Evolutionary conservation across 2,113 vertebrate genomes (phyloP), one percentile per base, ranked within the genome.

Genomic region (Nothocercus nigrocapillus): DNA sequence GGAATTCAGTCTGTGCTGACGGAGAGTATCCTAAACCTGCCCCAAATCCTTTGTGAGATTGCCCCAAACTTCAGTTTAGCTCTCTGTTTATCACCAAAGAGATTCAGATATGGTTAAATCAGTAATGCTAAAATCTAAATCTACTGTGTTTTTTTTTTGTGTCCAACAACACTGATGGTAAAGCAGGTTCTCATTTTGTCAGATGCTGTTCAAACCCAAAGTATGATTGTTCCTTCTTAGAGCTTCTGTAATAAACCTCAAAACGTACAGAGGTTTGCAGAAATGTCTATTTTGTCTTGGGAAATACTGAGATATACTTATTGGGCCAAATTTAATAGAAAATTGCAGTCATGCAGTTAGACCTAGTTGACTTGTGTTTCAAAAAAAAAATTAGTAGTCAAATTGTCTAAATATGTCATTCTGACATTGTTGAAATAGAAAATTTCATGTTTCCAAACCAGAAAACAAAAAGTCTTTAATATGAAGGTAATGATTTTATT

Each of bases 351-450:
- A 53, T 25, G 36, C 42, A 47, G 66, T 79, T 82, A 78, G 73
- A 89, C 64, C 32, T 88, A 61, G 17, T 5, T 27, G 54, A 73
- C 10, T 91, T 77, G 49, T 89, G 30, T 89, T 93, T 95, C 74
- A 91, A 68, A 68, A 93, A 93, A 83, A 83, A 36, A 22, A 51
- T n/a, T n/a, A 20, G 20, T 32, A 24, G 20, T n/a, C 64, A 40
- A 54, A 64, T 44, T 81, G 63, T 54, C 54, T 22, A 77, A 86
- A 83, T 82, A 32, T 61, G 27, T 81, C 32, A 13, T 84, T 84
- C 66, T 12, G 1, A 4, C 1, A 0, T 8, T 69, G 40, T 21
- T 77, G 80, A 80, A 80, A n/a, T 2, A 76, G 72, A 64, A 73
- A 64, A 47, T 58, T 81, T 93, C 28, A 3, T 54, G 54, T 77